A percentile compares a stretch with the other conserved stretches of the same genome.
Conservation (phyloP, 2,888 invertebrate species). For the Agrilus biguttatus region DNA sequence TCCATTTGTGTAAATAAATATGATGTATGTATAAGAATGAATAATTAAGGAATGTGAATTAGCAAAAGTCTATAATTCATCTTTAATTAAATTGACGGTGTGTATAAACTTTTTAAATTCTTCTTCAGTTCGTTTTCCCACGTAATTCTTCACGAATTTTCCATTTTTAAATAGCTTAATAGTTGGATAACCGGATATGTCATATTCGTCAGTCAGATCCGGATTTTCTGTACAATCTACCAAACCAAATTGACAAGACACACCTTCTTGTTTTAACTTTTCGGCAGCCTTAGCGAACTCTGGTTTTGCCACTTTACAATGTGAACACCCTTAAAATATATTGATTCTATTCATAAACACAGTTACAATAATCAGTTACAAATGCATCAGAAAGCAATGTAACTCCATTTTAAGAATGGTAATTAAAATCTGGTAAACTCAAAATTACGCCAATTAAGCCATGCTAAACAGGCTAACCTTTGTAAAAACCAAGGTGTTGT, state of each 20-base stretch:
- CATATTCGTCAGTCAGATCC: slow-evolving; percentile 41
- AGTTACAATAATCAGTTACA: too few species aligned
- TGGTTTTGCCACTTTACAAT: slow-evolving; percentile 55
- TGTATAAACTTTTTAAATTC: slow-evolving; percentile 41
- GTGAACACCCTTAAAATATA: slow-evolving; percentile 49
- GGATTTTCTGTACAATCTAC: slow-evolving; percentile 53
- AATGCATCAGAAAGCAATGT: too few species aligned
- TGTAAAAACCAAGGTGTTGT: too few species aligned
- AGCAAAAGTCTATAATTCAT: slow-evolving; percentile 15
- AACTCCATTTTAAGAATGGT: too few species aligned
- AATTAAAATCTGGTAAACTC: too few species aligned
- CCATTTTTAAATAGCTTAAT: slow-evolving; percentile 47
- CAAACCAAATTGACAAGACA: slow-evolving; percentile 33
- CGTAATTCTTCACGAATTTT: slow-evolving; percentile 38
- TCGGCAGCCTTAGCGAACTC: slow-evolving; percentile 45
- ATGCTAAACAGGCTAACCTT: too few species aligned
- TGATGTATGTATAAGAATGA: too few species aligned
- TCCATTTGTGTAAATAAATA: too few species aligned
- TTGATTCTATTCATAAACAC: background rate
- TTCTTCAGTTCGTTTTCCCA: slow-evolving; percentile 38
- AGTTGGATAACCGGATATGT: slow-evolving; percentile 52
- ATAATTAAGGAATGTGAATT: too few species aligned
- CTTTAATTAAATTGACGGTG: slow-evolving; percentile 13
- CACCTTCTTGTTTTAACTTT: slow-evolving; percentile 30
- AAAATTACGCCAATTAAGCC: too few species aligned